Evolutionary conservation across 2,888 invertebrate species (phyloP), one percentile per base, ranked within the genome.

Genomic region (Ceramica pisi): DNA sequence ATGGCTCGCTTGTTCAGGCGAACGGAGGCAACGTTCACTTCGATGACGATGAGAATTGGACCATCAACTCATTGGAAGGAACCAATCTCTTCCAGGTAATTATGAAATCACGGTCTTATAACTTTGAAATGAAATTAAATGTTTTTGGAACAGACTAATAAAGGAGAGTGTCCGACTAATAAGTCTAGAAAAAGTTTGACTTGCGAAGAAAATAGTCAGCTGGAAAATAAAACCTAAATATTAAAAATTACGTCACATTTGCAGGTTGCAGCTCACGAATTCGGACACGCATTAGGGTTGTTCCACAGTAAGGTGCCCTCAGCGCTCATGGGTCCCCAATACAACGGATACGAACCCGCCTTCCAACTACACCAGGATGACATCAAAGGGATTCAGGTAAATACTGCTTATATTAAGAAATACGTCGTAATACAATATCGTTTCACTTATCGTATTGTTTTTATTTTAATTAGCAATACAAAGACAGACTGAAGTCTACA

Each of bases 1-100:
- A 75, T 78, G 65, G 21, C 65, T 65, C 66, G 57, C 64, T 83
- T 86, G 64, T 85, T 35, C 86, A 97, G 97, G 98, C 98, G 19
- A 99, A 98, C 91, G 99, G 99, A 41, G 99, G 99, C 19, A 99
- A 99, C 92, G 99, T 99, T 50, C 99, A 99, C 95, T 99, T 99
- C 90, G 99, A 99, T 91, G 99, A 99, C 86, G 97, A 98, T 46
- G 99, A 99, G 94, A 96, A 97, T 81, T 99, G 99, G 99, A 98
- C 98, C 21, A 97, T 99, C 87, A 97, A 97, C 91, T 97, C 98
- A 73, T 97, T 97, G 86, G 96, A 98, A 83, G 99, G 99, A 79
- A 99, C 99, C 61, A 99, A 99, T 95, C 96, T 99, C 57, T 98
- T 99, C 95, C 99, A 99, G 97, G 98, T 98, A 82, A 98, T 55